Evolutionary conservation across 2,888 invertebrate genomes (phyloP).

Genomic region (Lapara coniferarum): DNA sequence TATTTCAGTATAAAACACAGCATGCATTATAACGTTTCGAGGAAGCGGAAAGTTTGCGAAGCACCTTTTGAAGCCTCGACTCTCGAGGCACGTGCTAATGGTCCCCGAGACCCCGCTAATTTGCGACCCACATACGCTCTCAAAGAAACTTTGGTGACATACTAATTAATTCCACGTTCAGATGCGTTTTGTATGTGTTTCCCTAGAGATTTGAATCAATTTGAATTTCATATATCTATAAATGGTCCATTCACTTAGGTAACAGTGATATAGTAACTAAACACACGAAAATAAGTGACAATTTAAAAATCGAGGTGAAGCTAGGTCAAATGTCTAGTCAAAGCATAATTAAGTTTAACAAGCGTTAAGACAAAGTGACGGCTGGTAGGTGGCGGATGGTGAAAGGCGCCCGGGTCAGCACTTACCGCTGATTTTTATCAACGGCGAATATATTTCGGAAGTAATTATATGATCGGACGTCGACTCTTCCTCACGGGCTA

Average conservation of each 20-base stretch:
- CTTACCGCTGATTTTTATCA: conserved; percentile 46
- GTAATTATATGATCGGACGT: conserved; percentile 59
- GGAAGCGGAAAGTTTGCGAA: neutral
- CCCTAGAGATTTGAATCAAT: neutral
- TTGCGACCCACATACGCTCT: neutral
- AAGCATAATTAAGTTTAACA: conserved; percentile 2
- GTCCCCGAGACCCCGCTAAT: neutral
- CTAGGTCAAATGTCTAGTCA: no score
- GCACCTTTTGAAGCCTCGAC: neutral
- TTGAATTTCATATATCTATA: no score
- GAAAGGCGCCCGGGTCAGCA: conserved; percentile 24
- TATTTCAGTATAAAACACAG: neutral
- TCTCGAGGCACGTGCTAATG: neutral
- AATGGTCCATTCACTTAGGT: no score
- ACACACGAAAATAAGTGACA: no score
- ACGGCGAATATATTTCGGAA: conserved; percentile 44
- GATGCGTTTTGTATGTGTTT: conserved; percentile 8
- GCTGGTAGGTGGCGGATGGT: conserved; percentile 2
- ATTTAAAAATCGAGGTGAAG: no score
- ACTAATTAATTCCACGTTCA: conserved; percentile 9
- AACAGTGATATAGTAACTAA: no score
- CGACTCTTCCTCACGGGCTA: conserved; percentile 42
- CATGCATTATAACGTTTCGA: neutral
- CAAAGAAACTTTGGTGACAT: conserved; percentile 4
- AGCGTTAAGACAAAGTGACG: conserved; percentile 18